Conservation (phyloP, 2,113 vertebrate genomes). For the Atractosteus spatula region DNA sequence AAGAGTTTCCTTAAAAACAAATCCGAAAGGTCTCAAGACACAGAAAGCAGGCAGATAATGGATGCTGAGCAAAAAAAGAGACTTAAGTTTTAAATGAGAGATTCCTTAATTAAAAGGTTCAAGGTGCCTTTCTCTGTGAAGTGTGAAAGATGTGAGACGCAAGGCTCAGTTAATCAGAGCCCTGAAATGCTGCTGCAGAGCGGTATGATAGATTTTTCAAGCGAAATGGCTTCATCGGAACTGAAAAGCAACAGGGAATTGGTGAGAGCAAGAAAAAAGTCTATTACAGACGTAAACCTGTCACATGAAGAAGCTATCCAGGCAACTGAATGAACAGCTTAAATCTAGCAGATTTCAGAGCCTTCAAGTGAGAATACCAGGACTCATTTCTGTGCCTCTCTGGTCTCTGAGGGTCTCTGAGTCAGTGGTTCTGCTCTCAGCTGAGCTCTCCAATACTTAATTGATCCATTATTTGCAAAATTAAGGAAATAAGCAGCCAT, state of each 20-base stretch:
- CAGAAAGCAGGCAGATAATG: constrained; percentile 31
- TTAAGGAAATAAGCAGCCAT: no score
- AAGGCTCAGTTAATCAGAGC: constrained; percentile 58
- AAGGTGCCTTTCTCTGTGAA: constrained; percentile 50
- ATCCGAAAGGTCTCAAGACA: constrained; percentile 24
- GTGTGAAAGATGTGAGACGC: constrained; percentile 36
- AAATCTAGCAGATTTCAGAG: no score
- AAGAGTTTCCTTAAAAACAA: constrained; percentile 32
- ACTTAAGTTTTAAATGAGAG: constrained; percentile 62
- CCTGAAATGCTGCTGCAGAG: constrained; percentile 17
- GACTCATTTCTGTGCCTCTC: no score
- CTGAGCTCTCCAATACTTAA: no score
- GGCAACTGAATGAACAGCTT: no score
- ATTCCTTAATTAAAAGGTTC: constrained; percentile 64
- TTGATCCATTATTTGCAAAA: no score
- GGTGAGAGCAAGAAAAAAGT: constrained; percentile 22
- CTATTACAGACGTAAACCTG: no score
- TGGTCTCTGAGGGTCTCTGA: no score
- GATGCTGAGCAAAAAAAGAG: constrained; percentile 44
- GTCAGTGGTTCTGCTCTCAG: no score
- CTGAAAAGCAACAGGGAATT: constrained; percentile 62
- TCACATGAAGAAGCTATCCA: no score
- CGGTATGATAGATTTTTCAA: constrained; percentile 54
- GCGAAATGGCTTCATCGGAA: constrained; percentile 62
- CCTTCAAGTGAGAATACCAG: no score